These are phyloP conservation scores for Lycophotia porphyrea DNA, from an alignment of 2,888 invertebrate species.

Conservation along the genomic window DNA sequence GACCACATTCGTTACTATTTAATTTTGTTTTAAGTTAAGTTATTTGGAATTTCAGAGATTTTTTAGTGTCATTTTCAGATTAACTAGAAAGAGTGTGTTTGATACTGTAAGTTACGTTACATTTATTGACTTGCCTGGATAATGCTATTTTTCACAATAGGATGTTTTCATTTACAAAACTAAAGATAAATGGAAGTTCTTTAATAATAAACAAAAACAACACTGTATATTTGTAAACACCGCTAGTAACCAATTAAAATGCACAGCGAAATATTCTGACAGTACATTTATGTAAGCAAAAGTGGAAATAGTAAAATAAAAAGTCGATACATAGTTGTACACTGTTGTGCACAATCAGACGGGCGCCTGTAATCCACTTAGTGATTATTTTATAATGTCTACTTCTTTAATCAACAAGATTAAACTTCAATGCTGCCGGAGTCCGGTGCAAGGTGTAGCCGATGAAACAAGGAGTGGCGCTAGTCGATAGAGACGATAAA, in stretches of 20 bases:
- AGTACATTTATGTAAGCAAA: conserved; percentile 22
- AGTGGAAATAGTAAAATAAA: conserved; percentile 42
- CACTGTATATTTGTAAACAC: conserved; percentile 21
- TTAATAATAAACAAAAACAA: conserved; percentile 12
- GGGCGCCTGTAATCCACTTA: conserved; percentile 63
- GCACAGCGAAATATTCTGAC: conserved; percentile 12
- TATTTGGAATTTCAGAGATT: neutral
- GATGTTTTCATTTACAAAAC: conserved; percentile 18
- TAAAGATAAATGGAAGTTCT: neutral
- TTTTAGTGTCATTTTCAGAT: neutral
- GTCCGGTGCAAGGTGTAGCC: conserved; percentile 58
- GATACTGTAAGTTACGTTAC: neutral
- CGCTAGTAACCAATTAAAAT: conserved; percentile 37
- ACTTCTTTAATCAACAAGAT: conserved; percentile 69
- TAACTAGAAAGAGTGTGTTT: neutral
- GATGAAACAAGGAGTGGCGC: conserved; percentile 79
- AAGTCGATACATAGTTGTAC: conserved; percentile 31
- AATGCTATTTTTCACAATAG: neutral
- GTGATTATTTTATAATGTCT: conserved; percentile 68
- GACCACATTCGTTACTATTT: neutral
- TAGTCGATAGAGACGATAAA: conserved; percentile 73
- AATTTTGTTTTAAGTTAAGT: neutral
- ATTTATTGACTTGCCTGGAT: neutral
- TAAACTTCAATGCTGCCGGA: conserved; percentile 66
- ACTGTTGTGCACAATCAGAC: conserved; percentile 55